Evolutionary conservation across 2,888 invertebrate genomes (phyloP).

Genomic region (Drosophila acutilabella): DNA sequence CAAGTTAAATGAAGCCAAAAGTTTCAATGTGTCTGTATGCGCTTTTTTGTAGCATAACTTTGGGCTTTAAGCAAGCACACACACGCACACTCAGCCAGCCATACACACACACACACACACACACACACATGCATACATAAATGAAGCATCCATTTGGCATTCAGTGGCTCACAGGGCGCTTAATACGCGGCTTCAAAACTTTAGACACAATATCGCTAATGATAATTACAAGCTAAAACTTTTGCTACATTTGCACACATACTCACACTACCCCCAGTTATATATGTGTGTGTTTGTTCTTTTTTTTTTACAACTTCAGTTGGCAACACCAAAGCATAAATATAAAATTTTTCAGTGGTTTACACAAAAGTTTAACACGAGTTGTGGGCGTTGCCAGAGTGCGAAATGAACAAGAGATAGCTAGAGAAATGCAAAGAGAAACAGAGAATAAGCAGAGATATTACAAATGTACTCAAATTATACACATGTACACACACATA

Average conservation of each 20-base stretch:
- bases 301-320: conserved; percentile 66
- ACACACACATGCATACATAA: conserved; percentile 12
- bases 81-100: neutral
- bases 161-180: conserved; percentile 55
- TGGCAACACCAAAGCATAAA: conserved; percentile 74
- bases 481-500: neutral
- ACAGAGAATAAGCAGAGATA: neutral
- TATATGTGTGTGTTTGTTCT: conserved; percentile 31
- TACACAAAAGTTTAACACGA: conserved; percentile 54
- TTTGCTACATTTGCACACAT: conserved; percentile 58
- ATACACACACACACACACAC: conserved; percentile 4
- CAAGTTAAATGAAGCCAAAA: conserved; percentile 69
- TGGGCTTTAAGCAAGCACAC: conserved; percentile 16
- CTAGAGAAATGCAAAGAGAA: neutral
- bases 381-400: conserved; percentile 9
- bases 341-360: conserved; percentile 64
- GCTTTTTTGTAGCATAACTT: conserved; percentile 46
- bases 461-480: conserved; percentile 5
- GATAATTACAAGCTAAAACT: conserved; percentile 80
- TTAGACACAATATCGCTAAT: conserved; percentile 81
- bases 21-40: conserved; percentile 47
- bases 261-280: neutral
- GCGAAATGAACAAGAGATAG: neutral
- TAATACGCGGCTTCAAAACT: conserved; percentile 74
- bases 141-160: conserved; percentile 51